Conservation (phyloP, 2,797 vertebrate genomes). For the Muscicapa comitata region DNA sequence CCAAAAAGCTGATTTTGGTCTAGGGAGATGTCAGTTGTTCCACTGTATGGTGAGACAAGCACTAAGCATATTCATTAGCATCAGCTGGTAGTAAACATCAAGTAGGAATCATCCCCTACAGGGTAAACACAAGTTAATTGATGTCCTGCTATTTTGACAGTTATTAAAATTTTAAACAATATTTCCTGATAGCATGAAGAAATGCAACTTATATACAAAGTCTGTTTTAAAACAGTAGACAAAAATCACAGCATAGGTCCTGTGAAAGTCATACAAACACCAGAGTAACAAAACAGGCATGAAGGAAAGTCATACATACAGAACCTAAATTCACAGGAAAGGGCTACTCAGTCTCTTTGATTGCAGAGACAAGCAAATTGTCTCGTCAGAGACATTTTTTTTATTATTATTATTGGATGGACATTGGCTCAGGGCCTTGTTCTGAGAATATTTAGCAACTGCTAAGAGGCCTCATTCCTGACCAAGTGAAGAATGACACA, state of each 20-base stretch:
- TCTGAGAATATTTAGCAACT: neutral
- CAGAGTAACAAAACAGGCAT: neutral
- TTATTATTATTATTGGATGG: neutral
- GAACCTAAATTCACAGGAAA: neutral
- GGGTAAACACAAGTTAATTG: neutral
- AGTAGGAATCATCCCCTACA: neutral
- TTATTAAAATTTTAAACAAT: neutral
- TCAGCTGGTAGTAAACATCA: neutral
- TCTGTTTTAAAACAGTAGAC: neutral
- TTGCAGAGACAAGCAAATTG: neutral
- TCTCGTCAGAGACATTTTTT: neutral
- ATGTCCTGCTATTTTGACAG: neutral
- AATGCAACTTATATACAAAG: neutral
- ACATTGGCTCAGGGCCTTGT: neutral
- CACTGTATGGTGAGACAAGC: neutral
- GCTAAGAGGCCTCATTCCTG: neutral
- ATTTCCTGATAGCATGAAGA: neutral
- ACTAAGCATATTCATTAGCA: neutral
- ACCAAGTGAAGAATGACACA: neutral
- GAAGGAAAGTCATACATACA: accelerated
- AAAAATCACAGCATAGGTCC: neutral
- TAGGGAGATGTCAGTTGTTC: neutral
- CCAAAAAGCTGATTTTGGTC: neutral
- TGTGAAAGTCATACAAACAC: accelerated
- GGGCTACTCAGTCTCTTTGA: neutral